A percentile compares a stretch with the other conserved stretches of the same genome.
These are phyloP conservation scores for Atta cephalotes DNA, from an alignment of 1,140 invertebrate species.

Conservation along the genomic window DNA sequence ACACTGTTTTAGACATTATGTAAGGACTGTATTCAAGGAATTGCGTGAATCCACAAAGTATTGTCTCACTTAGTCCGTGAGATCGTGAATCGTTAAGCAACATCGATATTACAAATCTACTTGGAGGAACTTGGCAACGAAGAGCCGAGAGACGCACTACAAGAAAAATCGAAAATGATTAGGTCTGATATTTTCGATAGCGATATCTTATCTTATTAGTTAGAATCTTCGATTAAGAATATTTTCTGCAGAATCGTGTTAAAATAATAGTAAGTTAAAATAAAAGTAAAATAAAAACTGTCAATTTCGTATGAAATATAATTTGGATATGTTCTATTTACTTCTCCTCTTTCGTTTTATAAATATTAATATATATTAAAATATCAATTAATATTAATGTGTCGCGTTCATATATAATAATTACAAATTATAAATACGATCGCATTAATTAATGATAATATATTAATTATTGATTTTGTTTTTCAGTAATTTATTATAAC, in stretches of 20 bases:
- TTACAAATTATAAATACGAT: constrained; percentile 13
- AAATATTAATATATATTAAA: constrained; percentile 10
- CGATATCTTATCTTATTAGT: background rate
- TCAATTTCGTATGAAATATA: background rate
- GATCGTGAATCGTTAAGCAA: constrained; percentile 39
- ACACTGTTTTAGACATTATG: constrained; percentile 36
- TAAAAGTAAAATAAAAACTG: background rate
- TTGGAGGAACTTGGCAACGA: constrained; percentile 10
- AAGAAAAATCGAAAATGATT: background rate
- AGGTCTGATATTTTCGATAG: background rate
- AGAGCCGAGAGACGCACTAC: background rate
- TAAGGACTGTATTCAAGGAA: constrained; percentile 14
- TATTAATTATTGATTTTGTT: constrained; percentile 13
- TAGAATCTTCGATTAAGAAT: background rate
- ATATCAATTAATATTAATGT: constrained; percentile 27
- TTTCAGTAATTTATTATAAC: constrained; percentile 5
- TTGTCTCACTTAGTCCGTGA: constrained; percentile 37
- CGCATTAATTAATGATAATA: constrained; percentile 24
- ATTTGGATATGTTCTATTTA: background rate
- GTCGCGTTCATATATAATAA: background rate
- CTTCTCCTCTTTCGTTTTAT: background rate
- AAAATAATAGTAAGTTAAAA: background rate
- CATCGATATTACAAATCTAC: constrained; percentile 48
- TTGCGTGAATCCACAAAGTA: background rate
- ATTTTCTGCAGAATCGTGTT: background rate